Conservation (phyloP, 2,113 vertebrate genomes). For the Hemicordylus capensis region DNA sequence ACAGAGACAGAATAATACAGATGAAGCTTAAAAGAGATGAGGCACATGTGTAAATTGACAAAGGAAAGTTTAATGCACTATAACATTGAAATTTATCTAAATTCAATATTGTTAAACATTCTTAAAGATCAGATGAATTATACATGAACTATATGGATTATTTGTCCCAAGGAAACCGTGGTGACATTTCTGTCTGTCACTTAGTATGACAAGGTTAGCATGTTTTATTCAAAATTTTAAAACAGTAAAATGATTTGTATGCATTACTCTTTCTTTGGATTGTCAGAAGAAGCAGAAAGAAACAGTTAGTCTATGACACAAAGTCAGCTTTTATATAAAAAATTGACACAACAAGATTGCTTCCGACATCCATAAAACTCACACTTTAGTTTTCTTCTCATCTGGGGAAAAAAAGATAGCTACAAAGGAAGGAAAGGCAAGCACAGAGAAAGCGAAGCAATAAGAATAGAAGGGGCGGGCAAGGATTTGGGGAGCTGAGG, state of each 20-base stretch:
- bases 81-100: slow-evolving; percentile 77
- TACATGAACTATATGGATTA: slow-evolving; percentile 84
- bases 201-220: slow-evolving; percentile 82
- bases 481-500: accelerated
- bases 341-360: slow-evolving; percentile 50
- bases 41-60: slow-evolving; percentile 69
- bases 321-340: slow-evolving; percentile 63
- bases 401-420: not conserved
- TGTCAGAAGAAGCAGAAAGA: slow-evolving; percentile 68
- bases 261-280: slow-evolving; percentile 69
- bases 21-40: slow-evolving; percentile 68
- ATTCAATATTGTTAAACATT: slow-evolving; percentile 82
- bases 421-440: not conserved
- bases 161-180: slow-evolving; percentile 81
- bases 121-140: slow-evolving; percentile 86
- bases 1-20: slow-evolving; percentile 46
- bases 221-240: slow-evolving; percentile 84
- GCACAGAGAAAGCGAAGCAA: slow-evolving; percentile 1
- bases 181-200: slow-evolving; percentile 84
- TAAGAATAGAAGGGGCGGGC: accelerated
- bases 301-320: slow-evolving; percentile 59
- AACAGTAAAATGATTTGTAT: slow-evolving; percentile 75
- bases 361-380: slow-evolving; percentile 54
- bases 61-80: slow-evolving; percentile 66
- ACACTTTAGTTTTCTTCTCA: slow-evolving; percentile 49